Conservation (phyloP, 2,888 invertebrate genomes). For the Drosophila histrio region DNA sequence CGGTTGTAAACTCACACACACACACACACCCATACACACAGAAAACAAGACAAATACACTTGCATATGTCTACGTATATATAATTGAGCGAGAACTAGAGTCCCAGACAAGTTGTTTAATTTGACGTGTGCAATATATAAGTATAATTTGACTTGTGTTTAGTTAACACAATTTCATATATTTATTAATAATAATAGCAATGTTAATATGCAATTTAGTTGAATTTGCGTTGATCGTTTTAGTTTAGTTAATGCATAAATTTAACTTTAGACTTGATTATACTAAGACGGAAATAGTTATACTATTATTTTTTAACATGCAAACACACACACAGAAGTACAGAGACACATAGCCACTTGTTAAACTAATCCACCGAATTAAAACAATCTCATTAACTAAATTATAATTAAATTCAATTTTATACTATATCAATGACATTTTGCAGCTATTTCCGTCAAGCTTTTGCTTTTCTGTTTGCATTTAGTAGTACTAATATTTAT, state of each 20-base stretch:
- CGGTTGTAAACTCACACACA: conserved; percentile 56
- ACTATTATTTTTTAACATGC: conserved; percentile 34
- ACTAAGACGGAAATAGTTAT: conserved; percentile 62
- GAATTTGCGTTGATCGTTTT: conserved; percentile 72
- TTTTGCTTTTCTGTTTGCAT: conserved; percentile 47
- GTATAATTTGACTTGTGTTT: conserved; percentile 50
- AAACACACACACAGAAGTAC: conserved; percentile 27
- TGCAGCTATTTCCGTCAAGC: conserved; percentile 63
- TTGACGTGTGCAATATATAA: conserved; percentile 63
- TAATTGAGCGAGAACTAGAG: conserved; percentile 11
- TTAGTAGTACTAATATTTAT: conserved; percentile 53
- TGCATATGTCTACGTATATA: conserved; percentile 13
- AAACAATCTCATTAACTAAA: conserved; percentile 77
- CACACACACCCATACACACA: conserved; percentile 11
- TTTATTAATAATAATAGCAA: conserved; percentile 59
- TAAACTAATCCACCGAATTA: conserved; percentile 80
- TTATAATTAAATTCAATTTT: conserved; percentile 60
- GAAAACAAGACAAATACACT: conserved; percentile 24
- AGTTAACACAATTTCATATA: conserved; percentile 53
- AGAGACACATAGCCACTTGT: conserved; percentile 69
- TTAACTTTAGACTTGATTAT: conserved; percentile 60
- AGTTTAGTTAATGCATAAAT: conserved; percentile 67
- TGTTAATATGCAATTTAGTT: conserved; percentile 74
- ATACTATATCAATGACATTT: conserved; percentile 31
- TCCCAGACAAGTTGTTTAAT: conserved; percentile 48